Conservation (phyloP, 2,113 vertebrate genomes). For the Dissostichus mawsoni region DNA sequence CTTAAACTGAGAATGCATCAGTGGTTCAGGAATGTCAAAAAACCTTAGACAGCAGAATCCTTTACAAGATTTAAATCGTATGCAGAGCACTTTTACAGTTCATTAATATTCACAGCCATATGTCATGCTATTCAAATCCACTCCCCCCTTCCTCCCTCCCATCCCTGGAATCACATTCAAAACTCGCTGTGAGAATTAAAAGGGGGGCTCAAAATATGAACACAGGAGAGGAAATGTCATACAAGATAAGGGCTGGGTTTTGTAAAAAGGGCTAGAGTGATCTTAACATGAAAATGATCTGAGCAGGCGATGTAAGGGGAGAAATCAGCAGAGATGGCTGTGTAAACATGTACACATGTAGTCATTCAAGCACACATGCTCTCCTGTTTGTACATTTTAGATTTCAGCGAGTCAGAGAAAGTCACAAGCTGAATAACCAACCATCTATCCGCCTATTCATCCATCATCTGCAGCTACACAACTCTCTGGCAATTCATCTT, state of each 20-base stretch:
- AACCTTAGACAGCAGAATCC: constrained; percentile 37
- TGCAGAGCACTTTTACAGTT: constrained; percentile 31
- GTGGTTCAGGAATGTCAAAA: constrained; percentile 33
- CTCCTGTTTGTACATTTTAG: constrained; percentile 15
- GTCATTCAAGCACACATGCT: constrained; percentile 16
- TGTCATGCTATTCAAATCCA: constrained; percentile 41
- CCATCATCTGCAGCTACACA: neutral
- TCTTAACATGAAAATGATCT: constrained; percentile 17
- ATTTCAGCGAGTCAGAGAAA: neutral
- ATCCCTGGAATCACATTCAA: constrained; percentile 12
- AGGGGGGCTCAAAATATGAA: constrained; percentile 21
- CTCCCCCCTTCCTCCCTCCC: neutral
- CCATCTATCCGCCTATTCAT: neutral
- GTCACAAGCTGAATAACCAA: neutral
- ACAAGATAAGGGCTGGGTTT: neutral
- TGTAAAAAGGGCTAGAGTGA: neutral
- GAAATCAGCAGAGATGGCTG: constrained; percentile 30
- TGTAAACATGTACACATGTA: constrained; percentile 20
- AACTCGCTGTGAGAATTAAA: constrained; percentile 25
- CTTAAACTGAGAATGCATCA: constrained; percentile 25
- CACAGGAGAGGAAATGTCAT: neutral
- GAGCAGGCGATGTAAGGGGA: neutral
- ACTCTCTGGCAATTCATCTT: constrained; percentile 21
- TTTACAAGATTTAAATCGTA: constrained; percentile 31
- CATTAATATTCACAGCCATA: constrained; percentile 50